A percentile compares a stretch with the other conserved stretches of the same genome.
Evolutionary conservation across 2,888 invertebrate genomes (phyloP).

Genomic region (Augochlorella aurata): DNA sequence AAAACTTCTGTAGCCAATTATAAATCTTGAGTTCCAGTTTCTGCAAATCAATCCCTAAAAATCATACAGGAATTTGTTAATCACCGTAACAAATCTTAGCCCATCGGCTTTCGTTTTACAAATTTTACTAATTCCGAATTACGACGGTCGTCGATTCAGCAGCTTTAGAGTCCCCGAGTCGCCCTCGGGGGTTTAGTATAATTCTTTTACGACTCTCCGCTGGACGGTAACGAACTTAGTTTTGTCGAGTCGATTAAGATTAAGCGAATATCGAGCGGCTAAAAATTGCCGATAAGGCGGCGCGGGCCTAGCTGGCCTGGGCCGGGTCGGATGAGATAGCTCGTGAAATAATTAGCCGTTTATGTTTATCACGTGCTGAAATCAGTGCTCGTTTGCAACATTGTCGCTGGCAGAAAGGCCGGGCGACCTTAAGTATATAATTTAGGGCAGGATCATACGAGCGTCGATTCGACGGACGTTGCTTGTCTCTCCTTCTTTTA

Average conservation of each 20-base stretch:
- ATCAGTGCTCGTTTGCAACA: constrained; percentile 18
- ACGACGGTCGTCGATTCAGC: too few species aligned
- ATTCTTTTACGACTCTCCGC: constrained; percentile 27
- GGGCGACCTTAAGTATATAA: constrained; percentile 28
- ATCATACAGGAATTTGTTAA: background rate
- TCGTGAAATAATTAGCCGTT: constrained; percentile 46
- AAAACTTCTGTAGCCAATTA: too few species aligned
- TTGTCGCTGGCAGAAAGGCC: constrained; percentile 1
- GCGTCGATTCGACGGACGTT: too few species aligned
- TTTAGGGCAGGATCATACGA: background rate
- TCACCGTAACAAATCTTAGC: too few species aligned
- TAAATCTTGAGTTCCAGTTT: background rate
- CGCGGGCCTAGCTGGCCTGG: background rate
- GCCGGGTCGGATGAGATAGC: constrained; percentile 17
- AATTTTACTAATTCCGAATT: too few species aligned
- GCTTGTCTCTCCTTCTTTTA: too few species aligned
- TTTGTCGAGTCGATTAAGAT: constrained; percentile 22
- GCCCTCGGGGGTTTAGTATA: background rate
- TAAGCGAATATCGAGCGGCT: constrained; percentile 28
- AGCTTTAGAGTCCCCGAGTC: too few species aligned
- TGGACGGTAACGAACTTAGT: background rate
- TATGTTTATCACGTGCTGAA: constrained; percentile 28
- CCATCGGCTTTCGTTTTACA: too few species aligned
- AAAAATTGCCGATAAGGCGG: constrained; percentile 13
- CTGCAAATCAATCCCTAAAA: background rate